Evolutionary conservation across 2,797 vertebrate species (phyloP).

Genomic region (Aselliscus stoliczkanus): DNA sequence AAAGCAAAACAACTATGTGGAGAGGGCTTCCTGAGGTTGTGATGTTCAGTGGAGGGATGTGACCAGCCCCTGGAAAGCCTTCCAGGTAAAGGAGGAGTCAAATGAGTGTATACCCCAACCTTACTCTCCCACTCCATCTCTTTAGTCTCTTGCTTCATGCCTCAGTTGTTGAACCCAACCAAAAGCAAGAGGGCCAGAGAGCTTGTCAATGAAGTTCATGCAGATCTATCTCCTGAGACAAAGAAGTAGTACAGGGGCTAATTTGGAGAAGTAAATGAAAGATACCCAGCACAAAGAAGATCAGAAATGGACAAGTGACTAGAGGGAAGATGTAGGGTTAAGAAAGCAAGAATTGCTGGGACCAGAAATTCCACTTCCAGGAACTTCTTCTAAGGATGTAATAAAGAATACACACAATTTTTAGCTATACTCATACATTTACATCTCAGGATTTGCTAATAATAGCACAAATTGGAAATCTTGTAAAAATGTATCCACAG

Average conservation of each 20-base stretch:
- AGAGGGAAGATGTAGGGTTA: background rate
- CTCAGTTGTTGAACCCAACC: background rate
- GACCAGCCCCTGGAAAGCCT: background rate
- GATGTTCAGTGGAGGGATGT: background rate
- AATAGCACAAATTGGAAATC: background rate
- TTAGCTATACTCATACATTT: background rate
- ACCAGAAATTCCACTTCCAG: background rate
- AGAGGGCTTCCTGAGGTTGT: too few species aligned
- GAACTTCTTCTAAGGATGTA: background rate
- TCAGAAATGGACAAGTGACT: background rate
- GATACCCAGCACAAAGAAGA: background rate
- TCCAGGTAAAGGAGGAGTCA: background rate
- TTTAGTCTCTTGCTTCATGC: background rate
- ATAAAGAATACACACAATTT: background rate
- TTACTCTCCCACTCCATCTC: background rate
- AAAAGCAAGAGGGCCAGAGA: background rate
- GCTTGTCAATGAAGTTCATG: background rate
- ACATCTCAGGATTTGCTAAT: background rate
- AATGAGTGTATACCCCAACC: background rate
- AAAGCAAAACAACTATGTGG: background rate
- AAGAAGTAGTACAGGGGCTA: background rate
- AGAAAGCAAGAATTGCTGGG: background rate
- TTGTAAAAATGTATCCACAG: background rate
- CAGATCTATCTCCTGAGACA: background rate
- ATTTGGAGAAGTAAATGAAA: background rate